These are phyloP conservation scores for Semaprochilodus insignis DNA, from an alignment of 2,797 vertebrate species.

Conservation along the genomic window DNA sequence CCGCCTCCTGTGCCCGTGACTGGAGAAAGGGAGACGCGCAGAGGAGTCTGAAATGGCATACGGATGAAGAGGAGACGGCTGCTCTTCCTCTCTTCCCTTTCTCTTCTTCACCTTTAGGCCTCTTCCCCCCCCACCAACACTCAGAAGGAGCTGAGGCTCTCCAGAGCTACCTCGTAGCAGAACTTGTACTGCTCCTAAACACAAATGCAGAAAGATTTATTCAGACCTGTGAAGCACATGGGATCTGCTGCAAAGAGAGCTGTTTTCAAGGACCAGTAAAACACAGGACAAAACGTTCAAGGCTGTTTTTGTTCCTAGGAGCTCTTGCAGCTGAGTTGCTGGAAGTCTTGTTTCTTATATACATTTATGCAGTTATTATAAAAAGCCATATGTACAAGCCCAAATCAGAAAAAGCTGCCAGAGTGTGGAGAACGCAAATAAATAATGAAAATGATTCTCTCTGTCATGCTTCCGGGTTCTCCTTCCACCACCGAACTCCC, in stretches of 20 bases:
- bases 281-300: too few relatives aligned
- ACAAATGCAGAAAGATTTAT: conserved; percentile 38
- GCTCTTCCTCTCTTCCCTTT: conserved; percentile 24
- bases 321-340: too few relatives aligned
- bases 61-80: conserved; percentile 31
- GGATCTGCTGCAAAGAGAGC: neutral
- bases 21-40: conserved; percentile 1
- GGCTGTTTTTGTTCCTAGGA: too few relatives aligned
- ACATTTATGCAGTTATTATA: too few relatives aligned
- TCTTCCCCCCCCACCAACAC: neutral
- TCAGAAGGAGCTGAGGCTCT: conserved; percentile 94
- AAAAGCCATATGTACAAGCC: too few relatives aligned
- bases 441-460: too few relatives aligned
- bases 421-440: too few relatives aligned
- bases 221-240: conserved; percentile 11
- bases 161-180: conserved; percentile 97
- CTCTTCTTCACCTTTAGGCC: conserved; percentile 33
- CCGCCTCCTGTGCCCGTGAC: conserved; percentile 35
- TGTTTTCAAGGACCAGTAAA: too few relatives aligned
- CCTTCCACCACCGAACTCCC: too few relatives aligned
- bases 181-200: conserved; percentile 97
- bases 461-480: too few relatives aligned
- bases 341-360: too few relatives aligned
- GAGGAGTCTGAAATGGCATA: conserved; percentile 41
- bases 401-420: too few relatives aligned